Conservation (phyloP, 2,113 vertebrate genomes). For the Benthochromis sp. region DNA sequence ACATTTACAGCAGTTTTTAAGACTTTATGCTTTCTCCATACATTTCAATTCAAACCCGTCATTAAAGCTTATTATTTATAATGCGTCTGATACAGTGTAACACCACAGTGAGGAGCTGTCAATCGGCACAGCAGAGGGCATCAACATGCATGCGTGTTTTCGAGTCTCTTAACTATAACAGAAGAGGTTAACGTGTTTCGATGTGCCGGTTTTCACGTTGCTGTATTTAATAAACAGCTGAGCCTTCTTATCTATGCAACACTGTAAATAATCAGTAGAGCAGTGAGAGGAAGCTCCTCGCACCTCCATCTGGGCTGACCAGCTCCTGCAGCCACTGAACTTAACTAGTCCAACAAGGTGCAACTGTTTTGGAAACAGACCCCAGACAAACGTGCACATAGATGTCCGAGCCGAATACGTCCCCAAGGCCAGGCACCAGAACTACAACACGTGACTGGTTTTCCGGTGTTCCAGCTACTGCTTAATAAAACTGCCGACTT, state of each 20-base stretch:
- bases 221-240: accelerated
- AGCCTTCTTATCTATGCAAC: accelerated
- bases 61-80: background rate
- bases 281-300: background rate
- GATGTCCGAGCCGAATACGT: background rate
- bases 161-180: background rate
- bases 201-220: background rate
- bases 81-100: background rate
- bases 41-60: background rate
- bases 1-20: background rate
- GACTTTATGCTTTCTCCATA: background rate
- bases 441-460: background rate
- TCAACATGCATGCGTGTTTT: accelerated
- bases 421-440: background rate
- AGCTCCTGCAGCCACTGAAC: background rate
- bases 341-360: background rate
- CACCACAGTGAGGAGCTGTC: background rate
- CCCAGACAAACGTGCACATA: background rate
- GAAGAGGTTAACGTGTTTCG: background rate
- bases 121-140: background rate
- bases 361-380: background rate
- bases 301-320: background rate
- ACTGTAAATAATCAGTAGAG: background rate
- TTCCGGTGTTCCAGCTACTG: background rate
- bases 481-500: background rate